Evolutionary conservation across 2,797 vertebrate genomes (phyloP), one percentile per base, ranked within the genome.

Genomic region (Bovichtus variegatus): DNA sequence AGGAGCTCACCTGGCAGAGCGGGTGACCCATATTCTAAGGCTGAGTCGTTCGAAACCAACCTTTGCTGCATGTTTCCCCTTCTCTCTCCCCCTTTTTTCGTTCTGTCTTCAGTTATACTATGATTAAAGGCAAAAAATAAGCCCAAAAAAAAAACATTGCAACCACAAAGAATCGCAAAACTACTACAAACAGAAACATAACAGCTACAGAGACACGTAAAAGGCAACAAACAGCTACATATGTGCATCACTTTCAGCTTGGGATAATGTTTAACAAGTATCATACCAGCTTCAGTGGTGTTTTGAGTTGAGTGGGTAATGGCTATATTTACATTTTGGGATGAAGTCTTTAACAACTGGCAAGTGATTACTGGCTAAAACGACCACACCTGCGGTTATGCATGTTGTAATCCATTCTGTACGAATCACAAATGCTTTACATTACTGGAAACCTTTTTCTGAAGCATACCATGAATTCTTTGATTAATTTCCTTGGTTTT

Each of bases 361-460:
- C 58, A 66, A 59, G 21, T 71, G 59, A 63, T 79, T 57, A 59
- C 58, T 53, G 62, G 4, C 74, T 68, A 31, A 9, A 70, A 66
- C 21, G 19, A 53, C 11, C 66, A 74, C 65, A 12, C 57, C 62
- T 51, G 46, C 19, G 76, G 46, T 74, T 71, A 54, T 50, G 10
- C 51, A 31, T 57, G 38, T 36, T 71, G 36, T 38, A 68, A 71
- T 25, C 23, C 11, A 27, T 70, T 62, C 62, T 55, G 25, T 25
- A n/a, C 7, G 74, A 55, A 67, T 71, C 41, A 34, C 49, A n/a
- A n/a, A 27, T 69, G 74, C 41, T 76, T 72, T 11, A 47, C 15
- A 70, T 81, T 63, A 78, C 21, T 67, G 29, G 47, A 19, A 77
- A 64, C 11, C 18, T 29, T 59, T 71, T 78, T 65, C 51, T 55